phyloP scores from a whole-genome alignment of 2,888 invertebrate species.

The Xestia ashworthii region DNA sequence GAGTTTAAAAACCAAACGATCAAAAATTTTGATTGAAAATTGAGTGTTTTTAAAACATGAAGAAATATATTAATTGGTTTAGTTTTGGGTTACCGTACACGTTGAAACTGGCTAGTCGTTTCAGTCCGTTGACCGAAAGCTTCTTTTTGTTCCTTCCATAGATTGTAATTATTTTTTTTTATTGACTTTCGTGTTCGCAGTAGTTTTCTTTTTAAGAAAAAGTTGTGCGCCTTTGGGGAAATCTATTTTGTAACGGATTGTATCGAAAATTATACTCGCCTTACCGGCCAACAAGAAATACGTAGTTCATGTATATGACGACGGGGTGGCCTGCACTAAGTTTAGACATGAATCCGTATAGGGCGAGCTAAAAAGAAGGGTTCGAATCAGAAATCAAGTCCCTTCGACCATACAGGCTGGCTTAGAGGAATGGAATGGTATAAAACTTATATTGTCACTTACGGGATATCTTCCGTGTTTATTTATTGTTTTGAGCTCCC shows the following conservation, averaged over 20 bases:
- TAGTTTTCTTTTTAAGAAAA: constrained; percentile 1
- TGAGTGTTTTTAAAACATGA: background rate
- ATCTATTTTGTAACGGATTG: background rate
- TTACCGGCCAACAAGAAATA: background rate
- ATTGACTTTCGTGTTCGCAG: background rate
- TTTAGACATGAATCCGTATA: background rate
- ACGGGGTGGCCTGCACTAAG: background rate
- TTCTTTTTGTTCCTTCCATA: background rate
- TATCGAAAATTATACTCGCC: background rate
- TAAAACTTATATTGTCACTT: too few relatives aligned
- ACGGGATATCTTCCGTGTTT: too few relatives aligned
- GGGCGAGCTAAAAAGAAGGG: background rate
- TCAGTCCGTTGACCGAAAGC: background rate
- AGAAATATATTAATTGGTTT: background rate
- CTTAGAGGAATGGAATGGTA: background rate
- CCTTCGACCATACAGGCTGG: background rate
- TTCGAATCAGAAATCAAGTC: background rate
- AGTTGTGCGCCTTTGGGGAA: background rate
- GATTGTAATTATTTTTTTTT: background rate
- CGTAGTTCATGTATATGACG: background rate
- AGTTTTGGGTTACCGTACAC: background rate
- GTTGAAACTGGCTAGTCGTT: background rate
- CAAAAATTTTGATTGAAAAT: background rate
- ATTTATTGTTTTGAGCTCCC: too few relatives aligned
- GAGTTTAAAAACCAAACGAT: constrained; percentile 7